Percentiles rank a stretch among this genome's conserved stretches.
Evolutionary conservation across 2,888 invertebrate species (phyloP).

Genomic region (Pristionchus maxplancki): DNA sequence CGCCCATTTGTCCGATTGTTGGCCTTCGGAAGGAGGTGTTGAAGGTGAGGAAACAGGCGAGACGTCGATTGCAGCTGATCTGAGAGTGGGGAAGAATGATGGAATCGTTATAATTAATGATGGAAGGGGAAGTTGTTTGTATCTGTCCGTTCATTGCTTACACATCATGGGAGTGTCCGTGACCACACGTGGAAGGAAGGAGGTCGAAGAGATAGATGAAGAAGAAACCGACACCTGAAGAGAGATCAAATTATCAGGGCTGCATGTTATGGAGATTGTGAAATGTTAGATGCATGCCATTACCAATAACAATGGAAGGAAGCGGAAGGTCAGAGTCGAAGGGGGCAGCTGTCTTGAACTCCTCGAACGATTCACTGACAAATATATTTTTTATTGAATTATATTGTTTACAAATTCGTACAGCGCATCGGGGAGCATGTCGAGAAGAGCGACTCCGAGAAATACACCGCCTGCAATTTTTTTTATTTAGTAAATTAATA

Average conservation of each 20-base stretch:
- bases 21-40: no score
- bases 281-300: no score
- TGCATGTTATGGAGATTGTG: background rate
- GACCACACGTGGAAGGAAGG: background rate
- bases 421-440: conserved; percentile 47
- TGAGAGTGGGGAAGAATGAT: no score
- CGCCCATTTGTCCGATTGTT: no score
- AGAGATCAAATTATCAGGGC: background rate
- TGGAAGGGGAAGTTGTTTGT: no score
- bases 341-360: background rate
- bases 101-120: no score
- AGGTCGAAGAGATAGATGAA: conserved; percentile 41
- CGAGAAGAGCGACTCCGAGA: conserved; percentile 42
- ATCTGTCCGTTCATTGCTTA: background rate
- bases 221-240: conserved; percentile 33
- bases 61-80: no score
- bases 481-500: background rate
- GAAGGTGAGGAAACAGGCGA: no score
- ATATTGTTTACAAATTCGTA: background rate
- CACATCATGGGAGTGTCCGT: conserved; percentile 38
- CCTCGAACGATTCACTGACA: conserved; percentile 29
- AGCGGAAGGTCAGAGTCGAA: background rate
- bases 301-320: background rate
- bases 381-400: background rate
- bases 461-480: conserved; percentile 28